phyloP scores from a whole-genome alignment of 1,140 invertebrate species.

The Plectrocnemia conspersa region DNA sequence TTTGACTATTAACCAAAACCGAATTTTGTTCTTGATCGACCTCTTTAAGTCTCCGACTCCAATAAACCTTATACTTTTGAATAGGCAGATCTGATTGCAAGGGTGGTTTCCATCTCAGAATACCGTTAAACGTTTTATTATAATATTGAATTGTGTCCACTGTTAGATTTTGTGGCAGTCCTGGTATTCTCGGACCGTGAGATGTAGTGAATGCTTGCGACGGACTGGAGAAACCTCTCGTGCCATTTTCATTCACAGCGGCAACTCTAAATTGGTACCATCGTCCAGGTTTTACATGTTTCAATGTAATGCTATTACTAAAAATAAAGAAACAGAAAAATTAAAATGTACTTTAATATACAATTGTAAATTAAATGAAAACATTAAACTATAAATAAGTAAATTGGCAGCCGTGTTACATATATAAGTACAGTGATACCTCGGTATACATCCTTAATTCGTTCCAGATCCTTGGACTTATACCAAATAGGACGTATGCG shows the following conservation, averaged over 20 bases:
- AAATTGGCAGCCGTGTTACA: background rate
- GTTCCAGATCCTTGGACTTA: too few species aligned
- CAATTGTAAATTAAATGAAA: conserved; percentile 34
- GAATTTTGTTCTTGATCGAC: conserved; percentile 51
- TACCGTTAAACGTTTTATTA: conserved; percentile 53
- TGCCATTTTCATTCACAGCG: conserved; percentile 64
- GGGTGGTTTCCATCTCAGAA: conserved; percentile 60
- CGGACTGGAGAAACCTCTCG: conserved; percentile 61
- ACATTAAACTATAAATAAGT: too few species aligned
- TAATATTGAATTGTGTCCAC: conserved; percentile 50
- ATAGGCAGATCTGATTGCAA: conserved; percentile 59
- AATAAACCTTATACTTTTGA: conserved; percentile 57
- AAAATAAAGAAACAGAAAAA: conserved; percentile 32
- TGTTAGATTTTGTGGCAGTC: conserved; percentile 58
- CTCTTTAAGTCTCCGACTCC: conserved; percentile 56
- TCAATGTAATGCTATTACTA: conserved; percentile 54
- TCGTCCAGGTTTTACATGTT: conserved; percentile 58
- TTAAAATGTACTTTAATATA: conserved; percentile 4
- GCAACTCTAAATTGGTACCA: conserved; percentile 76
- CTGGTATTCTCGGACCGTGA: conserved; percentile 60
- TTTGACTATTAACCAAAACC: conserved; percentile 57
- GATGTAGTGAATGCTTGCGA: conserved; percentile 60
- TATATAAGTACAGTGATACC: too few species aligned
- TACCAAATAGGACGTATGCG: too few species aligned
- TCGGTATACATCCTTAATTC: too few species aligned